Percentiles rank a stretch among this genome's conserved stretches.
phyloP scores from a whole-genome alignment of 1,140 invertebrate genomes.

The Sesamia nonagrioides region DNA sequence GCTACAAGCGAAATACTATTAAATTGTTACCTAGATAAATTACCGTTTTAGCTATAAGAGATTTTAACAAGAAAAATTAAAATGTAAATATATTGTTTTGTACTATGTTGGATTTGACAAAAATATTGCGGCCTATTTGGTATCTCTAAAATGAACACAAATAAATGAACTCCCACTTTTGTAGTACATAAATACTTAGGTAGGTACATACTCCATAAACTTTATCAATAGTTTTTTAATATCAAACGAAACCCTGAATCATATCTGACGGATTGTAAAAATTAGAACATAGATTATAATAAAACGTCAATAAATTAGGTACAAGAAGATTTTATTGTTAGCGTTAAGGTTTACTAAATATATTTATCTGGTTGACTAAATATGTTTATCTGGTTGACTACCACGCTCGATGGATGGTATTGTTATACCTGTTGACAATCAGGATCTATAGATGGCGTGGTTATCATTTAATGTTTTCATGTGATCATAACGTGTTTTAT shows the following conservation, averaged over 20 bases:
- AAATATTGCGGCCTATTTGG: slow-evolving; percentile 45
- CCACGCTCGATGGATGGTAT: slow-evolving; percentile 9
- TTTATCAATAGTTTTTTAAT: slow-evolving; percentile 29
- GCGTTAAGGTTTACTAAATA: slow-evolving; percentile 30
- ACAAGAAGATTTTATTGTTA: slow-evolving; percentile 46
- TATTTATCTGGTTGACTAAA: slow-evolving; percentile 36
- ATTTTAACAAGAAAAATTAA: slow-evolving; percentile 31
- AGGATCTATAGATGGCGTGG: too few species aligned
- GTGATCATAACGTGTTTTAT: slow-evolving; percentile 2
- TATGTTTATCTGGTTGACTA: slow-evolving; percentile 9
- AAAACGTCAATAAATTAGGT: slow-evolving; percentile 44
- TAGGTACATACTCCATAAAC: slow-evolving; percentile 13
- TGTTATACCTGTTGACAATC: background rate
- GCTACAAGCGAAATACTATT: slow-evolving; percentile 72
- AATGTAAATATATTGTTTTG: slow-evolving; percentile 54
- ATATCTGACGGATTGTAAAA: slow-evolving; percentile 48
- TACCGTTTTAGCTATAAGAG: slow-evolving; percentile 48
- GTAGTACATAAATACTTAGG: slow-evolving; percentile 30
- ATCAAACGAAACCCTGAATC: slow-evolving; percentile 27
- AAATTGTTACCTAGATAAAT: slow-evolving; percentile 66
- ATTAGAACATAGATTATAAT: slow-evolving; percentile 33
- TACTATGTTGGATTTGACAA: slow-evolving; percentile 46
- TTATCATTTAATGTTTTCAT: background rate
- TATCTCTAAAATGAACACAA: background rate
- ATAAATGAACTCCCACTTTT: slow-evolving; percentile 12